Evolutionary conservation across 1,140 invertebrate genomes (phyloP).

Genomic region (Bombus fervidus): DNA sequence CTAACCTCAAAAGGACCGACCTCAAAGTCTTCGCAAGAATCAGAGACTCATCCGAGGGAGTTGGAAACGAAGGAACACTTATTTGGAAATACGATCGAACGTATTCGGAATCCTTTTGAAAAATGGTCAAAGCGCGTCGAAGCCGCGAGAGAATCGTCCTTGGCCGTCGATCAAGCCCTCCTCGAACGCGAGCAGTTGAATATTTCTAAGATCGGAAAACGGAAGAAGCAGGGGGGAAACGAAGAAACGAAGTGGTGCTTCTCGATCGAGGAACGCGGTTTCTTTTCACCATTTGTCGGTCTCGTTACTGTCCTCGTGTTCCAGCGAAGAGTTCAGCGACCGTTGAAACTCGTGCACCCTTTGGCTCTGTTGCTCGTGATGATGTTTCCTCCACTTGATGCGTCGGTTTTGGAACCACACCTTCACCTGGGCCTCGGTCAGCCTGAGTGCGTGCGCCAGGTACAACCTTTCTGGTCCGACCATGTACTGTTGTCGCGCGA

Average conservation of each 20-base stretch:
- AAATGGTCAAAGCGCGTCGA: neutral
- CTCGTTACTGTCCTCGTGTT: conserved; percentile 79
- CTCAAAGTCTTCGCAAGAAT: neutral
- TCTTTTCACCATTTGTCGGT: conserved; percentile 76
- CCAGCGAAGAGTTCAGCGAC: conserved; percentile 67
- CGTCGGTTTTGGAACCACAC: conserved; percentile 98
- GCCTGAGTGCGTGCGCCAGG: conserved; percentile 92
- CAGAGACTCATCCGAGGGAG: neutral
- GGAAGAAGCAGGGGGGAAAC: neutral
- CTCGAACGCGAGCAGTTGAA: neutral
- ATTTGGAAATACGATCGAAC: too few relatives aligned
- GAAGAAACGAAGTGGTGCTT: conserved; percentile 30
- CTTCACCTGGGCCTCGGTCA: conserved; percentile 97
- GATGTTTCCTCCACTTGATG: conserved; percentile 98
- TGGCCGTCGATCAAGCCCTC: neutral
- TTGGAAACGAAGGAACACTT: neutral
- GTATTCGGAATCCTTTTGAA: neutral
- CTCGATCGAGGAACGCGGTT: conserved; percentile 37
- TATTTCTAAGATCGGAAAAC: conserved; percentile 8
- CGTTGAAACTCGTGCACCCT: conserved; percentile 90
- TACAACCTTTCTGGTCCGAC: conserved; percentile 95
- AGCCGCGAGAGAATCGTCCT: neutral
- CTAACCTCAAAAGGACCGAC: neutral
- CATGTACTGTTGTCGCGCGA: conserved; percentile 97
- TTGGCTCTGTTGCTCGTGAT: conserved; percentile 95